Evolutionary conservation across 2,797 vertebrate species (phyloP).

Genomic region (Chloroceryle amazona): DNA sequence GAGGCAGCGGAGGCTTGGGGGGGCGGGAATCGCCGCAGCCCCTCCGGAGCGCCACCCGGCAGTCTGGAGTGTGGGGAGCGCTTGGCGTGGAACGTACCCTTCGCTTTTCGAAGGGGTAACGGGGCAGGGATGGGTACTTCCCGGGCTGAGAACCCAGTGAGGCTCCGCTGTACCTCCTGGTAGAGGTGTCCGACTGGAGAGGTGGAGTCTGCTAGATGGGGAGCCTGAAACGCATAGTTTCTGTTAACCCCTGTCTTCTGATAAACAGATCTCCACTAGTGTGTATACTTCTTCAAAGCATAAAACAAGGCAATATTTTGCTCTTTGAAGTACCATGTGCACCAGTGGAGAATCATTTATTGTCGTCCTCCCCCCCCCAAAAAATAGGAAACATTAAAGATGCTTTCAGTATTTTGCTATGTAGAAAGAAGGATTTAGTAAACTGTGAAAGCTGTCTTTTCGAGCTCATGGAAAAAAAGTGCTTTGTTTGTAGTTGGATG

Average conservation of each 20-base stretch:
- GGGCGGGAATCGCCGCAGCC: fast-evolving
- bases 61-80: background rate
- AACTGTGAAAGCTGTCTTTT: background rate
- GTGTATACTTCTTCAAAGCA: fast-evolving
- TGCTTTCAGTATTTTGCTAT: fast-evolving
- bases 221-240: fast-evolving
- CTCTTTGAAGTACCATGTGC: fast-evolving
- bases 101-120: background rate
- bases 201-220: too few relatives aligned
- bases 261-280: fast-evolving
- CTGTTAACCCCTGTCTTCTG: fast-evolving
- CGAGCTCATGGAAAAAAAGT: background rate
- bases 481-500: background rate
- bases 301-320: fast-evolving
- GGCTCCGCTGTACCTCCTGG: background rate
- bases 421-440: too few relatives aligned
- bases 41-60: fast-evolving
- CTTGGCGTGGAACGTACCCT: fast-evolving
- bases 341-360: fast-evolving
- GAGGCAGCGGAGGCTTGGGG: background rate
- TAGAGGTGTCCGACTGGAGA: background rate
- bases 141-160: background rate
- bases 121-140: background rate
- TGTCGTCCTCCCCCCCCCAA: too few relatives aligned
- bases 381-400: fast-evolving